A percentile compares a stretch with the other conserved stretches of the same genome.
These are phyloP conservation scores for Microcebus lehilahytsara DNA, from an alignment of 2,113 vertebrate genomes.

Conservation along the genomic window DNA sequence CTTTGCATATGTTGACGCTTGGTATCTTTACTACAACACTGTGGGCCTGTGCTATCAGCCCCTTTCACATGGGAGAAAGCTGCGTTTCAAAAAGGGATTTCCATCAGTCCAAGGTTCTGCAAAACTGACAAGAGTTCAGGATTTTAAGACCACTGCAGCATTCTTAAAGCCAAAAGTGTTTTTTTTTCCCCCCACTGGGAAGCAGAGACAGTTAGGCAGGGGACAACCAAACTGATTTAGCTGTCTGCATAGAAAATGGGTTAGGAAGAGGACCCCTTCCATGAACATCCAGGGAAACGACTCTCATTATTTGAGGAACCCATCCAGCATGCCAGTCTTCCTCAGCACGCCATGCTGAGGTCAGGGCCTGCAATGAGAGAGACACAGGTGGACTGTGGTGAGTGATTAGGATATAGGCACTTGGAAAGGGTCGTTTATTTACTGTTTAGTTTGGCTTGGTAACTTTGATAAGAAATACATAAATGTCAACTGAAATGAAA, in stretches of 20 bases:
- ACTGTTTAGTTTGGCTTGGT: not conserved
- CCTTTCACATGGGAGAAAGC: not conserved
- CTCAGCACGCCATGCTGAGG: not conserved
- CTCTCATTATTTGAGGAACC: not conserved
- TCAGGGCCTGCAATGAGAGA: not conserved
- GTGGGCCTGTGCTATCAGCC: not conserved
- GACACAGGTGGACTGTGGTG: accelerated
- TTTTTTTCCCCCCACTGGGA: not conserved
- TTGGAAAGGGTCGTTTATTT: not conserved
- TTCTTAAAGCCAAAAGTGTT: not conserved
- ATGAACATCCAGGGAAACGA: not conserved
- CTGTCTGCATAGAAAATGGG: not conserved
- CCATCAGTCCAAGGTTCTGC: not conserved
- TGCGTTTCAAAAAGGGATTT: not conserved
- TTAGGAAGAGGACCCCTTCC: not conserved
- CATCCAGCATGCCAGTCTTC: not conserved
- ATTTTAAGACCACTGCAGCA: not conserved
- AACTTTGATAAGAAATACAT: not conserved
- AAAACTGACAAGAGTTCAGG: not conserved
- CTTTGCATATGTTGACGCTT: not conserved
- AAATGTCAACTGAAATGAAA: not conserved
- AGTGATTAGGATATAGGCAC: not conserved
- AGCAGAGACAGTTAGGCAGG: not conserved
- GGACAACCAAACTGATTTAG: not conserved
- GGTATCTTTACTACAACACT: not conserved